Evolutionary conservation across 35 echinoderm and acorn worm species (phyloP), one percentile per base, ranked within the genome.

Genomic region (Patiria miniata): DNA sequence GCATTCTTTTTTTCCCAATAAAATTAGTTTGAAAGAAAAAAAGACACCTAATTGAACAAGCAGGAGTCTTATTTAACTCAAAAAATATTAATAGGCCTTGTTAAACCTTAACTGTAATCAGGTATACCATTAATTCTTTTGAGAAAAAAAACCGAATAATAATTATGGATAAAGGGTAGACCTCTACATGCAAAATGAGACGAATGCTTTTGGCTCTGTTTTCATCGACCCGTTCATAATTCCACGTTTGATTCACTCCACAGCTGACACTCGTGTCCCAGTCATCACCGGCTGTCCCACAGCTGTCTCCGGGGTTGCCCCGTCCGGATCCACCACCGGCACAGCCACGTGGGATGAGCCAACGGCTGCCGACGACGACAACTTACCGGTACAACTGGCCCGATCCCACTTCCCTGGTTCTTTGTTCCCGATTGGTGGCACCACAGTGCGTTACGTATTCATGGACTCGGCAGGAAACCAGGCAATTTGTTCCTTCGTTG

Each of bases 351-450:
- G 89, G 89, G n/a, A 44, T 2, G 83, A 81, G 44, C 95, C 95
- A 1, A 91, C 80, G 29, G 94, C 94, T 42, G 73, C 76, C 68
- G 91, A 93, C n/a, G 83, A 97, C 52, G 83, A 86, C 37, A 86
- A 78, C 19, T 19, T 77, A 5, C 44, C 42, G 22, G 83, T 57
- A 4, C 55, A 38, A 8, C 5, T 69, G 18, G 55, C 77, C 26
- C 18, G 36, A 12, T 36, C 83, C 9, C 84, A 86, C 44, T 15
- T 51, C 1, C 88, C 88, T 23, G 88, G 88, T 26, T 52, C 54
- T 8, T 2, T 10, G 12, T 95, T 95, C 79, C 29, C n/a, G 37
- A 51, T 87, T 28, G 93, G 93, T 4, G 16, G 56, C 16, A 87
- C 84, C 10, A 16, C 28, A 0, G 93, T 95, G 2, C 81, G 40